These are phyloP conservation scores for Erpornis zantholeuca DNA, from an alignment of 2,113 vertebrate species.

Conservation along the genomic window DNA sequence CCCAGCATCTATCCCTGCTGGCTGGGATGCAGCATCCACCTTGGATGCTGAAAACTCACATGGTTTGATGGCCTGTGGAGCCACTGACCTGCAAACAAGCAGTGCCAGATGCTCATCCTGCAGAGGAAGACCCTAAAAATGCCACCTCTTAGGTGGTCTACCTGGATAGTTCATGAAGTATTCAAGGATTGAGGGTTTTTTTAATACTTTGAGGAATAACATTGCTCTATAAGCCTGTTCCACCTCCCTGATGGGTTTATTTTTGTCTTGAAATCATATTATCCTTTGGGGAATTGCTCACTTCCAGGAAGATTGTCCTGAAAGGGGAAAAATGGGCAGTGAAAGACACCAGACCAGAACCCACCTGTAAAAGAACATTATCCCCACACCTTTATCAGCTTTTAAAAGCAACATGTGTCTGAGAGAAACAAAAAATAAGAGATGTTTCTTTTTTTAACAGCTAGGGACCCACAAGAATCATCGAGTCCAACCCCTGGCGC, in stretches of 20 bases:
- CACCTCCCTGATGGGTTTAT: not conserved
- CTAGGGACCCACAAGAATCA: not conserved
- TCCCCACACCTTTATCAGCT: not conserved
- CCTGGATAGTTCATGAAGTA: not conserved
- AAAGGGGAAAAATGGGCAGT: not conserved
- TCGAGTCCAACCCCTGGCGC: rapidly evolving
- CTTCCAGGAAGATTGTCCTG: not conserved
- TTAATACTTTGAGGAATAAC: not conserved
- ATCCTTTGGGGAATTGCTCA: not conserved
- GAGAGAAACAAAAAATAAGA: not conserved
- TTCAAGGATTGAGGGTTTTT: not conserved
- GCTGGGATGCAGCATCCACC: not conserved
- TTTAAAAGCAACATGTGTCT: not conserved
- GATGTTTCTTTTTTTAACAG: not conserved
- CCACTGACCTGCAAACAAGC: not conserved
- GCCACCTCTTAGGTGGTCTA: not conserved
- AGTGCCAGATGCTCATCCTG: not conserved
- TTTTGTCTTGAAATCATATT: not conserved
- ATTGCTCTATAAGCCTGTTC: not conserved
- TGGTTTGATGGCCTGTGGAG: not conserved
- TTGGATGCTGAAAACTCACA: not conserved
- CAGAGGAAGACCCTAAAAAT: not conserved
- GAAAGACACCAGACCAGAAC: not conserved
- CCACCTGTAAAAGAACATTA: not conserved
- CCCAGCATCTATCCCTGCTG: rapidly evolving